Evolutionary conservation across 1,140 invertebrate genomes (phyloP).

Genomic region (Drosophila fuyamai): DNA sequence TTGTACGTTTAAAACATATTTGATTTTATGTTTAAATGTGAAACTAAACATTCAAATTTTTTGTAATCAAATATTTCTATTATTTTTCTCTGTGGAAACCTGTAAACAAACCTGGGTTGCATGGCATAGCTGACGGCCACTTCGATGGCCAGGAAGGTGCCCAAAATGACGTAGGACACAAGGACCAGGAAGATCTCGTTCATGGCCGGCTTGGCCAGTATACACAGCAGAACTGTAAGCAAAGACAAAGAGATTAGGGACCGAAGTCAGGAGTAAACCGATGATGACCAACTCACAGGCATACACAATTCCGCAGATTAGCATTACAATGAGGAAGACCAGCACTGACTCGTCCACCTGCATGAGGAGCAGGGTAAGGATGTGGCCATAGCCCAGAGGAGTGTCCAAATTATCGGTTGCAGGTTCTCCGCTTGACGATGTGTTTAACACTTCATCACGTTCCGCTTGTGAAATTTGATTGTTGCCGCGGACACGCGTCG

Average conservation of each 20-base stretch:
- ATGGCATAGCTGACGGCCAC: conserved; percentile 86
- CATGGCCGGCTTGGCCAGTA: conserved; percentile 92
- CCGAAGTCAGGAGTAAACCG: conserved; percentile 26
- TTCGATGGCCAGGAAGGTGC: conserved; percentile 89
- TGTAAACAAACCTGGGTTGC: conserved; percentile 84
- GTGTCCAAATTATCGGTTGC: conserved; percentile 48
- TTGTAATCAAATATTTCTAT: background rate
- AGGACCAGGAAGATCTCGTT: conserved; percentile 94
- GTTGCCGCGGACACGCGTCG: conserved; percentile 55
- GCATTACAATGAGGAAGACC: conserved; percentile 85
- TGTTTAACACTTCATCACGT: conserved; percentile 74
- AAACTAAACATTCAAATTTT: background rate
- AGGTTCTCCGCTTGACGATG: conserved; percentile 11
- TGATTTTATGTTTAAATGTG: background rate
- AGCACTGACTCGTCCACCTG: conserved; percentile 81
- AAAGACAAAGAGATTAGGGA: conserved; percentile 24
- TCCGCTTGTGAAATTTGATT: conserved; percentile 47
- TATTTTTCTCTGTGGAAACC: background rate
- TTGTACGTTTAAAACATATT: no score
- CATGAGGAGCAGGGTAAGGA: conserved; percentile 50
- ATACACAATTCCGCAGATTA: conserved; percentile 85
- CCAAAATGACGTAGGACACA: conserved; percentile 92
- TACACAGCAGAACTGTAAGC: conserved; percentile 88
- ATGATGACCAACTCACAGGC: conserved; percentile 84
- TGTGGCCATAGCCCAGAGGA: conserved; percentile 59